Evolutionary conservation across 2,797 vertebrate species (phyloP).

Genomic region (Pelobates cultripes): DNA sequence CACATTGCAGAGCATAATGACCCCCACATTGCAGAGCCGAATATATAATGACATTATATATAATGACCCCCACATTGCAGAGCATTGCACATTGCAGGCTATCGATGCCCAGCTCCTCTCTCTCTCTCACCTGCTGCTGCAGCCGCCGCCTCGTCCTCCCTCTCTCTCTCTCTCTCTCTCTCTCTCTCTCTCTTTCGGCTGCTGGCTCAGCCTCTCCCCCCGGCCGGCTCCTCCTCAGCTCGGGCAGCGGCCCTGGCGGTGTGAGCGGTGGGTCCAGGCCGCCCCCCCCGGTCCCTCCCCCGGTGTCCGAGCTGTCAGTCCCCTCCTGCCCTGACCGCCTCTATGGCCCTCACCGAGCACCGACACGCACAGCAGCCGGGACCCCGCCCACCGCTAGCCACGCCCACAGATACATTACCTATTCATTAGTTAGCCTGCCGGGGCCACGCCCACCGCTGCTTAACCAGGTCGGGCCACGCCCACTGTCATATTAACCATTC

Average conservation of each 20-base stretch:
- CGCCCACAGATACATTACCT: neutral
- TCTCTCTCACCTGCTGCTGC: conserved; percentile 38
- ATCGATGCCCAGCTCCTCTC: neutral
- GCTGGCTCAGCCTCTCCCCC: conserved; percentile 27
- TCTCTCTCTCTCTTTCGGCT: conserved; percentile 3
- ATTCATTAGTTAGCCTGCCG: neutral
- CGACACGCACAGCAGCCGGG: neutral
- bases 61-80: neutral
- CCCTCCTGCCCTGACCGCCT: neutral
- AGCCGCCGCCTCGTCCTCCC: conserved; percentile 14
- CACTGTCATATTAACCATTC: too few species aligned
- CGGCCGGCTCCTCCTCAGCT: conserved; percentile 39
- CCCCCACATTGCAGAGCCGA: neutral
- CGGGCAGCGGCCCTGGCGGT: conserved; percentile 40
- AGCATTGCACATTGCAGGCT: conserved; percentile 2
- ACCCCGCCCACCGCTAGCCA: conserved; percentile 16
- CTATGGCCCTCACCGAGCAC: conserved; percentile 10
- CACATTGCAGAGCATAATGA: too few species aligned
- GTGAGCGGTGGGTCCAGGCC: conserved; percentile 1
- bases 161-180: neutral
- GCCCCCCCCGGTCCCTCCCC: neutral
- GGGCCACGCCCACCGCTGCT: conserved; percentile 4
- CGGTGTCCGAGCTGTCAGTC: too few species aligned
- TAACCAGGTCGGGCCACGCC: neutral
- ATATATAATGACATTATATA: neutral